These are phyloP conservation scores for Drosophila littoralis DNA, from an alignment of 1,140 invertebrate genomes.

Conservation along the genomic window DNA sequence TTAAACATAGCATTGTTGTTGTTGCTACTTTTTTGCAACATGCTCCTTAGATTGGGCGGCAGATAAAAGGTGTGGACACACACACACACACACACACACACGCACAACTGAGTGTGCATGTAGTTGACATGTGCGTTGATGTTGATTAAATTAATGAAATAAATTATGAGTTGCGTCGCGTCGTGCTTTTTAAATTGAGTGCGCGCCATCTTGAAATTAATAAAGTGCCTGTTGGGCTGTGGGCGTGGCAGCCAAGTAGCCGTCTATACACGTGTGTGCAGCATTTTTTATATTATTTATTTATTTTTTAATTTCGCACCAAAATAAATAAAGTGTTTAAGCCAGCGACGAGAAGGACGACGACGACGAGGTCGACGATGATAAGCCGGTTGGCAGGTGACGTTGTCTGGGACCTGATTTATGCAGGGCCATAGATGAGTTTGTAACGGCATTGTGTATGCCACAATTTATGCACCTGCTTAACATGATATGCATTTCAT, in stretches of 20 bases:
- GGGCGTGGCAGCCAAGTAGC: conserved; percentile 20
- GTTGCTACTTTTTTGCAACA: conserved; percentile 54
- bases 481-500: conserved; percentile 49
- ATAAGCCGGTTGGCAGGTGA: conserved; percentile 29
- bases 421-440: conserved; percentile 33
- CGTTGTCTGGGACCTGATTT: conserved; percentile 42
- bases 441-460: conserved; percentile 37
- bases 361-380: background rate
- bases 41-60: conserved; percentile 21
- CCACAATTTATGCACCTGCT: conserved; percentile 59
- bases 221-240: conserved; percentile 56
- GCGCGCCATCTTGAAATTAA: conserved; percentile 81
- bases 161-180: conserved; percentile 75
- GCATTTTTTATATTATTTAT: background rate
- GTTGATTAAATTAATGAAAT: conserved; percentile 84
- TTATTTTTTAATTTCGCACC: conserved; percentile 59
- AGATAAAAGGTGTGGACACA: conserved; percentile 45
- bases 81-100: background rate
- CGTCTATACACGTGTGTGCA: conserved; percentile 31
- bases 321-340: conserved; percentile 68
- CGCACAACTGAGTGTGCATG: conserved; percentile 57
- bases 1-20: conserved; percentile 67
- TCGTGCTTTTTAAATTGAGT: conserved; percentile 72
- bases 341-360: conserved; percentile 11
- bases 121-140: conserved; percentile 78